Evolutionary conservation across 2,113 vertebrate species (phyloP).

Genomic region (Falcunculus frontatus): DNA sequence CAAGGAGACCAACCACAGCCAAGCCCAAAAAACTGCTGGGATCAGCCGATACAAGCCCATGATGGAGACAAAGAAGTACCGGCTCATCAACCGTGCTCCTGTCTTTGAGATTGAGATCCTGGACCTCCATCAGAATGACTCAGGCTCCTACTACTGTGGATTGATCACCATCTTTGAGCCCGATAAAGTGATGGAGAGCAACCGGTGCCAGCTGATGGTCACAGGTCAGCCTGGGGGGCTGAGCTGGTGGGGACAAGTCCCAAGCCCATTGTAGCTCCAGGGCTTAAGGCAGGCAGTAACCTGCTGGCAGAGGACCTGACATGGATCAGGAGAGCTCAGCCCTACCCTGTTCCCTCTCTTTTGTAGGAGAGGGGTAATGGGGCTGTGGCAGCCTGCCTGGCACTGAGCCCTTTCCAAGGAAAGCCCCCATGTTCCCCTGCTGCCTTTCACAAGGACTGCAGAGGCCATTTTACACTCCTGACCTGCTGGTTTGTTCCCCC

Average conservation of each 20-base stretch:
- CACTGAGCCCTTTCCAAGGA: neutral
- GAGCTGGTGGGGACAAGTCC: neutral
- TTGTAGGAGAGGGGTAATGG: neutral
- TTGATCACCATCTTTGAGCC: neutral
- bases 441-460: neutral
- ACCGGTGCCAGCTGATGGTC: neutral
- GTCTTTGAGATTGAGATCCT: constrained; percentile 19
- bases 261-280: neutral
- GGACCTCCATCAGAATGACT: constrained; percentile 49
- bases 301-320: neutral
- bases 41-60: neutral
- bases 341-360: neutral
- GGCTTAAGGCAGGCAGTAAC: neutral
- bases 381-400: neutral
- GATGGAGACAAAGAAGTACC: neutral
- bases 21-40: constrained; percentile 22
- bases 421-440: neutral
- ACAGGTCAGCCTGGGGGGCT: constrained; percentile 47
- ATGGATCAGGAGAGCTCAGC: neutral
- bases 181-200: constrained; percentile 14
- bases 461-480: neutral
- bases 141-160: constrained; percentile 50
- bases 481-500: neutral
- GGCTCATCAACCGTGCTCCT: neutral
- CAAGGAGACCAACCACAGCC: neutral